Conservation (phyloP, 2,888 invertebrate genomes). For the Callyntrura sp. region DNA sequence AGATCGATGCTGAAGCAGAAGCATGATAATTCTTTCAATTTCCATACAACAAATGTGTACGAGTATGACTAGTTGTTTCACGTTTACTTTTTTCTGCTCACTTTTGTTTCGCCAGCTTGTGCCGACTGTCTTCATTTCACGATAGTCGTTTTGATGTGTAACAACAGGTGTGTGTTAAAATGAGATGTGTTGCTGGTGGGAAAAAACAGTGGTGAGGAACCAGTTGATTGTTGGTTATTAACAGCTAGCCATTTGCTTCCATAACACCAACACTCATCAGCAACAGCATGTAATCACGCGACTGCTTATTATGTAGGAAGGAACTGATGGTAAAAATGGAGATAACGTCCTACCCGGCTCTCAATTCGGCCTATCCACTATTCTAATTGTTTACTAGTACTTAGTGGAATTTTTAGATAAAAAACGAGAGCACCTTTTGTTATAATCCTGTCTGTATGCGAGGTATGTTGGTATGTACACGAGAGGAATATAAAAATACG, state of each 20-base stretch:
- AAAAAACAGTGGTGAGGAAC: constrained; percentile 57
- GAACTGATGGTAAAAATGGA: constrained; percentile 14
- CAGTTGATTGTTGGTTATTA: constrained; percentile 73
- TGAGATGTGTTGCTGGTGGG: constrained; percentile 5
- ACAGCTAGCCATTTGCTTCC: constrained; percentile 72
- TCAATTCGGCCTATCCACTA: constrained; percentile 24
- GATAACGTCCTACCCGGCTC: constrained; percentile 35
- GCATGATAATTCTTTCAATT: constrained; percentile 2
- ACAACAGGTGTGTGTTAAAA: constrained; percentile 21
- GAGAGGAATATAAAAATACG: too few species aligned
- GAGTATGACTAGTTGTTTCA: constrained; percentile 42
- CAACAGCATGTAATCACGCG: constrained; percentile 36
- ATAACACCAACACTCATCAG: constrained; percentile 74
- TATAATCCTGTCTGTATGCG: not conserved
- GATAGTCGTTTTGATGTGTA: constrained; percentile 19
- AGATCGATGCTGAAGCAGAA: constrained; percentile 61
- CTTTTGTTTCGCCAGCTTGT: constrained; percentile 52
- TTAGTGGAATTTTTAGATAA: constrained; percentile 8
- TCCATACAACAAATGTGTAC: constrained; percentile 25
- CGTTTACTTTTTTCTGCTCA: not conserved
- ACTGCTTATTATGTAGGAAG: constrained; percentile 13
- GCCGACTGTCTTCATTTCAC: constrained; percentile 62
- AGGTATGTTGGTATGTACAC: not conserved
- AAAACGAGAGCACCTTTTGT: not conserved
- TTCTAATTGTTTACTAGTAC: constrained; percentile 50